phyloP scores from a whole-genome alignment of 2,113 vertebrate species.

The Climacteris rufus region DNA sequence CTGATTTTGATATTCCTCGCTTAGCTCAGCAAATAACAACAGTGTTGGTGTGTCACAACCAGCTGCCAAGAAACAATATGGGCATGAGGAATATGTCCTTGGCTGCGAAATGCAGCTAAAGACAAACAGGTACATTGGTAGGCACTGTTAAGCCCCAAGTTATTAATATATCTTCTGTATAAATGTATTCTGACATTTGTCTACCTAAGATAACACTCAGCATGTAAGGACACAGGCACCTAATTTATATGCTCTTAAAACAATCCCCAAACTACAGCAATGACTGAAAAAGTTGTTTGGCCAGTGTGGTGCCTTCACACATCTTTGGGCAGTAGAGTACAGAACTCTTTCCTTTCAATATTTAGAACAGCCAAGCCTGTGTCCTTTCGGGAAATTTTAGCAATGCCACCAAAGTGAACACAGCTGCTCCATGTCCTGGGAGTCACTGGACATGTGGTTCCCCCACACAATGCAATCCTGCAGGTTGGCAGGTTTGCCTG shows the following conservation, averaged over 20 bases:
- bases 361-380: background rate
- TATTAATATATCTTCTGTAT: background rate
- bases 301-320: background rate
- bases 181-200: background rate
- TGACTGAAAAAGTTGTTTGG: background rate
- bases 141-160: background rate
- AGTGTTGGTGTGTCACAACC: constrained; percentile 13
- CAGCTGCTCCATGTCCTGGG: background rate
- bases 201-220: background rate
- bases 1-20: background rate
- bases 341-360: background rate
- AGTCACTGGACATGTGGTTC: too few relatives aligned
- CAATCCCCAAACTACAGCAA: background rate
- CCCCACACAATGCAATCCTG: accelerated
- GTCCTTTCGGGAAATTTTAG: background rate
- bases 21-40: constrained; percentile 28
- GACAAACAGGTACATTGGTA: background rate
- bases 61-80: constrained; percentile 14
- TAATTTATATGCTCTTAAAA: background rate
- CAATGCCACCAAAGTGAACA: background rate
- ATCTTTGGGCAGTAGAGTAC: too few relatives aligned
- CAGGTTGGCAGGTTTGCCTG: background rate
- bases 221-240: background rate
- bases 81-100: background rate
- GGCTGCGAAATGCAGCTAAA: background rate